Evolutionary conservation across 2,888 invertebrate genomes (phyloP), one percentile per base, ranked within the genome.

Genomic region (Drosophila anomalata): DNA sequence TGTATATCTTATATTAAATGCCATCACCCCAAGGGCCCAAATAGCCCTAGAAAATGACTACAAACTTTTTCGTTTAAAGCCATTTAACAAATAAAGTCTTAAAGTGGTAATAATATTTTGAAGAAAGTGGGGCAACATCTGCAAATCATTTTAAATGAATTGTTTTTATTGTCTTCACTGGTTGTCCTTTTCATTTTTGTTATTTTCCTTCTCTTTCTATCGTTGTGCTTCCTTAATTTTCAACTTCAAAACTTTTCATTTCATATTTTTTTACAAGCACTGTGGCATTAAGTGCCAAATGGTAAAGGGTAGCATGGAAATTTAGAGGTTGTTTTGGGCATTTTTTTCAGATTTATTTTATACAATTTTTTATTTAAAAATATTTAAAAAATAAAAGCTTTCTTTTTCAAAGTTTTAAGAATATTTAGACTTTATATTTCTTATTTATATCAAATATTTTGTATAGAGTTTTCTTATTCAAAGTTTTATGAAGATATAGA

Each of bases 231-330:
- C 42, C 51, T 39, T 63, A 63, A 62, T 63, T 62, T 51, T 44
- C 29, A 52, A 36, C 63, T 44, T 46, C 29, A 63, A 63, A 33
- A 63, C 63, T 63, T 63, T 63, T 36, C 63, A 46, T 44, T 52
- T 63, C 20, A 14, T 36, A 58, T 29, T 29, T 58, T 62, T 50
- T 33, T 61, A 61, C 20, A 61, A 44, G 62, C 62, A 42, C 61
- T 42, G 9, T 29, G 29, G 29, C 31, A 31, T 42, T 14, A 51
- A 17, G 24, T 44, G 44, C 33, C 42, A 29, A 62, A 17, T 36
- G 50, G 12, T 17, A 17, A 0, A 44, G 51, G 63, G 63, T 62
- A 51, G 7, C 52, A 31, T 3, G 2, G 8, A 26, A 2, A 8
- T 29, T 0, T 29, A 9, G 0, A 20, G 24, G 2, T 20, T 47